These are phyloP conservation scores for Menidia menidia DNA, from an alignment of 2,797 vertebrate genomes.

Conservation along the genomic window DNA sequence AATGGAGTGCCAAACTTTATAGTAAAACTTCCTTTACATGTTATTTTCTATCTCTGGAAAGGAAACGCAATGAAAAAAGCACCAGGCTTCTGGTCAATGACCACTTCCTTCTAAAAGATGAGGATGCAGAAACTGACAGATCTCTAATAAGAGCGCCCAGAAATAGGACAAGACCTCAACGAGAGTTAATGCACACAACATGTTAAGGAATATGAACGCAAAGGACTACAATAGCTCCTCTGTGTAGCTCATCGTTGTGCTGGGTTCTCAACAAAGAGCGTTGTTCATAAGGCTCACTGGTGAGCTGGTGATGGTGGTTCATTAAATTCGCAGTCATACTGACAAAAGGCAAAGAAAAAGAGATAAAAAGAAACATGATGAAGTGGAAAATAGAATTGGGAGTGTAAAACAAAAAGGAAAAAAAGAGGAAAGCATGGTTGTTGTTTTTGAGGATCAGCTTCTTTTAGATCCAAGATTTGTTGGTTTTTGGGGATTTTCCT, in stretches of 20 bases:
- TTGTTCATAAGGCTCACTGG: slow-evolving; percentile 47
- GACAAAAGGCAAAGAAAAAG: slow-evolving; percentile 41
- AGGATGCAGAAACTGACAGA: slow-evolving; percentile 10
- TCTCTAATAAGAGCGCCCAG: slow-evolving; percentile 38
- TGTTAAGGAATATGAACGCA: slow-evolving; percentile 41
- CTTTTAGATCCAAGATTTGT: slow-evolving; percentile 25
- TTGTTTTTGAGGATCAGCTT: slow-evolving; percentile 51
- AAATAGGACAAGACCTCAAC: slow-evolving; percentile 59
- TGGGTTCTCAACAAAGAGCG: slow-evolving; percentile 61
- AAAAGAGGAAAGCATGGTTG: slow-evolving; percentile 15
- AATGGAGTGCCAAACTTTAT: slow-evolving; percentile 10
- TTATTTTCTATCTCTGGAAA: background rate
- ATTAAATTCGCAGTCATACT: slow-evolving; percentile 58
- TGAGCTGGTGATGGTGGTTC: slow-evolving; percentile 50
- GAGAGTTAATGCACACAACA: slow-evolving; percentile 38
- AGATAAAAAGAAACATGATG: slow-evolving; percentile 28
- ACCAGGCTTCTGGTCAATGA: slow-evolving; percentile 21
- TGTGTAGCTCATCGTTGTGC: slow-evolving; percentile 58
- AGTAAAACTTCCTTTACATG: background rate
- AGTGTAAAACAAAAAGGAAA: background rate
- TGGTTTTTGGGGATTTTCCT: slow-evolving; percentile 18
- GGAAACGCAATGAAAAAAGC: background rate
- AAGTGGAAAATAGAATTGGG: slow-evolving; percentile 8
- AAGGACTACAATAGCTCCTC: slow-evolving; percentile 62
- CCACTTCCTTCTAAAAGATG: slow-evolving; percentile 14